Evolutionary conservation across 2,888 invertebrate genomes (phyloP), one percentile per base, ranked within the genome.

Genomic region (Lottia scabra): DNA sequence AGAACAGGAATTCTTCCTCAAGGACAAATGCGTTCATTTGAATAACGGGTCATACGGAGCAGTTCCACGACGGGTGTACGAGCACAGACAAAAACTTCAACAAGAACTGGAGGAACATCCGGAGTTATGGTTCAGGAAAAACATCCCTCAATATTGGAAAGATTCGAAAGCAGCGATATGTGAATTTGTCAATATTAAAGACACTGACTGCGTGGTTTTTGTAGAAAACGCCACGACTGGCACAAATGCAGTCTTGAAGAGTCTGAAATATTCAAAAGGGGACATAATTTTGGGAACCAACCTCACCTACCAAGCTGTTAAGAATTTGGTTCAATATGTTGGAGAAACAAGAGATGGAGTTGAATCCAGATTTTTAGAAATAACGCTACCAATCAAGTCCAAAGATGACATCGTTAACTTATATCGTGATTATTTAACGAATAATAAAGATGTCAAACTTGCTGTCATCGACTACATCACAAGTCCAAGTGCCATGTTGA

Each of bases 391-490:
- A 1, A 80, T 84, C 16, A 64, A 63, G 16, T 75, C 72, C 66
- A 80, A 81, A 19, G 80, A 83, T 13, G 76, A 79, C 8, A 68
- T 85, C 0, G 68, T 83, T 4, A 66, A 81, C 26, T 67, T 74
- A 67, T 84, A 83, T 77, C 80, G 80, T 15, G 75, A 80, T 10
- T 81, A 75, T 67, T 73, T 84, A 5, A 38, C 75, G 13, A 66
- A 78, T 26, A 77, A 85, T n/a, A 77, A 79, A 27, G 73, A 81
- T 45, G 76, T 83, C 6, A 84, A 81, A 74, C 65, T 84, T 27
- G 81, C 78, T 19, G 75, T 83, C 23, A 67, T 83, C 67, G 84
- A 88, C 72, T 83, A 85, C 65, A 88, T 88, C 43, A 84, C 86
- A 1, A 85, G 86, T 62, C 80, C 85, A 0, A 83, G 85, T 8